phyloP scores from a whole-genome alignment of 2,797 vertebrate genomes.

The Chelonia mydas region DNA sequence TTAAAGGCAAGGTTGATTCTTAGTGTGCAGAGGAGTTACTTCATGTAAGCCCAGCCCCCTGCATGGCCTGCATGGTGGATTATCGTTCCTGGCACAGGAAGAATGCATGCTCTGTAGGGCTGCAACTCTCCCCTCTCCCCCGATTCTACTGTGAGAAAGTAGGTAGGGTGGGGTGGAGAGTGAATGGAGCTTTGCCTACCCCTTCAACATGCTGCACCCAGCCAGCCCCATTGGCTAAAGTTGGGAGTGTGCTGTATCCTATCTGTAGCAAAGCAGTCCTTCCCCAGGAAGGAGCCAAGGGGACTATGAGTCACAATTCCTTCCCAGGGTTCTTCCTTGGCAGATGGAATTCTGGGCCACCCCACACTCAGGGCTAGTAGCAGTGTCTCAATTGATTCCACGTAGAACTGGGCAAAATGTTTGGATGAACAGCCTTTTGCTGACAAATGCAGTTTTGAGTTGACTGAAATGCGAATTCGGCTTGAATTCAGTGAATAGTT shows the following conservation, averaged over 20 bases:
- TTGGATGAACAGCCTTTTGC: not conserved
- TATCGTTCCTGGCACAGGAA: not conserved
- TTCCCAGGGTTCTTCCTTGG: not conserved
- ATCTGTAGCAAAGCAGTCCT: not conserved
- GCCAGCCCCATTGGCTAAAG: no score
- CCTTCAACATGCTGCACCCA: not conserved
- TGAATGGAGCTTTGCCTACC: not conserved
- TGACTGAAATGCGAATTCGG: not conserved
- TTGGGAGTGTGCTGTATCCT: not conserved
- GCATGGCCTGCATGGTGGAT: not conserved
- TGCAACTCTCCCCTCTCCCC: fast-evolving
- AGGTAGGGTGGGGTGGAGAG: not conserved
- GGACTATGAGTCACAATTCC: not conserved
- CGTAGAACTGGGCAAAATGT: not conserved
- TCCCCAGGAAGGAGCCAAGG: not conserved
- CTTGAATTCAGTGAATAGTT: not conserved
- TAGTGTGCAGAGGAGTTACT: not conserved
- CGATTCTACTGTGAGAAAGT: not conserved
- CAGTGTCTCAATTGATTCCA: not conserved
- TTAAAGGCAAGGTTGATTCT: not conserved
- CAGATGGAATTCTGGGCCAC: not conserved
- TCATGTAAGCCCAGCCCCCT: not conserved
- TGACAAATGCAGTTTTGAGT: not conserved
- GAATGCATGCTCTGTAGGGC: not conserved
- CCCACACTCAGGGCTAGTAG: not conserved